These are phyloP conservation scores for Apis cerana DNA, from an alignment of 1,140 invertebrate genomes.

Conservation along the genomic window DNA sequence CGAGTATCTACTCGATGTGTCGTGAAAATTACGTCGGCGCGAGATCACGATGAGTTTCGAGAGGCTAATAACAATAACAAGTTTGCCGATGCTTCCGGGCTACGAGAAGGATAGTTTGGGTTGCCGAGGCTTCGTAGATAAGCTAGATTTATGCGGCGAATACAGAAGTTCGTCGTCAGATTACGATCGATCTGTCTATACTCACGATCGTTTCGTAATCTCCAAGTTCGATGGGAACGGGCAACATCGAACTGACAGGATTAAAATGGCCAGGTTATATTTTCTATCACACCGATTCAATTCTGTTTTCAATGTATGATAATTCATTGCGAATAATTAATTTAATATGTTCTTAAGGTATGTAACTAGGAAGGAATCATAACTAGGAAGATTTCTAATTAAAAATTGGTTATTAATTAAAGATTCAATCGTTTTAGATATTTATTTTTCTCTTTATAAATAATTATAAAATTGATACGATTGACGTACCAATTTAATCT, in stretches of 20 bases:
- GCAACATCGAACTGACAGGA: neutral
- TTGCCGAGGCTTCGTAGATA: conserved; percentile 30
- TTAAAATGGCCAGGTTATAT: neutral
- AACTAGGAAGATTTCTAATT: too few species aligned
- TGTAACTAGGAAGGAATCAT: too few species aligned
- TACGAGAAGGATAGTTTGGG: conserved; percentile 53
- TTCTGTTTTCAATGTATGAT: neutral
- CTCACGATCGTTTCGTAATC: conserved; percentile 12
- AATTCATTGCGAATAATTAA: too few species aligned
- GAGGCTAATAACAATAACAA: conserved; percentile 60
- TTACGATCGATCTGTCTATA: conserved; percentile 35
- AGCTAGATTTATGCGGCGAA: conserved; percentile 52
- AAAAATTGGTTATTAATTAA: too few species aligned
- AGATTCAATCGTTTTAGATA: too few species aligned
- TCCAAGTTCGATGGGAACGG: neutral
- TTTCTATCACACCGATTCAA: neutral
- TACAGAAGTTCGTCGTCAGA: conserved; percentile 52
- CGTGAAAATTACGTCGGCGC: conserved; percentile 51
- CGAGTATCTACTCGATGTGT: conserved; percentile 31
- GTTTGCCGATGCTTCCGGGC: conserved; percentile 42
- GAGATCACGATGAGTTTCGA: conserved; percentile 54
- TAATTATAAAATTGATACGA: too few species aligned
- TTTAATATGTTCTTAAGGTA: too few species aligned
- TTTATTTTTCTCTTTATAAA: too few species aligned
- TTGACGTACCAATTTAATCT: too few species aligned